Conservation (phyloP, 2,888 invertebrate species). For the Ectemnius cavifrons region DNA sequence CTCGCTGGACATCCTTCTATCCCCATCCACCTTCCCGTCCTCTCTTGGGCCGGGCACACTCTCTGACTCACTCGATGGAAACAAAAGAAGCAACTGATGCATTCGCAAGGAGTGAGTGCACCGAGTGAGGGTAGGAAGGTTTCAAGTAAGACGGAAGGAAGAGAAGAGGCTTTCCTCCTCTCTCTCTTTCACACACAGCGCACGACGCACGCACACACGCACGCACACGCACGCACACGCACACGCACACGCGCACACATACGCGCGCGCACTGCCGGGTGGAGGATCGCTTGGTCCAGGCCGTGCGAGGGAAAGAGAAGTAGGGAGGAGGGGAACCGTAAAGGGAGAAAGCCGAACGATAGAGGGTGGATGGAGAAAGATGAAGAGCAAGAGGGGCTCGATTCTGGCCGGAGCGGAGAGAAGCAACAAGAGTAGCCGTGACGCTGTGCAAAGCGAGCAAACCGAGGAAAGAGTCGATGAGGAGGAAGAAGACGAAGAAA, state of each 20-base stretch:
- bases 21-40: conserved; percentile 16
- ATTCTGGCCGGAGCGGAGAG: conserved; percentile 27
- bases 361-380: conserved; percentile 35
- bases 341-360: conserved; percentile 31
- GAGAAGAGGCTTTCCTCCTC: conserved; percentile 18
- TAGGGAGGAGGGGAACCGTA: conserved; percentile 19
- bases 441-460: conserved; percentile 65
- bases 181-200: too few relatives aligned
- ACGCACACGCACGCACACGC: too few relatives aligned
- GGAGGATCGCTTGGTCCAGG: not conserved
- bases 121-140: conserved; percentile 32
- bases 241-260: too few relatives aligned
- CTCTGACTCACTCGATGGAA: conserved; percentile 49
- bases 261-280: not conserved
- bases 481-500: conserved; percentile 60
- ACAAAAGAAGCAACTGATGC: conserved; percentile 54
- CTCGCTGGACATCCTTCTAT: conserved; percentile 16
- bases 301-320: not conserved
- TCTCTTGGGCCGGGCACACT: conserved; percentile 27
- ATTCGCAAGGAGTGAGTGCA: conserved; percentile 14
- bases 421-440: conserved; percentile 68
- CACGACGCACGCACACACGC: too few relatives aligned
- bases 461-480: conserved; percentile 45
- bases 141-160: conserved; percentile 19
- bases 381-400: conserved; percentile 39